Base-by-base conservation (phyloP, 2,888 invertebrate genomes). In the Argyra leucocephala region DNA sequence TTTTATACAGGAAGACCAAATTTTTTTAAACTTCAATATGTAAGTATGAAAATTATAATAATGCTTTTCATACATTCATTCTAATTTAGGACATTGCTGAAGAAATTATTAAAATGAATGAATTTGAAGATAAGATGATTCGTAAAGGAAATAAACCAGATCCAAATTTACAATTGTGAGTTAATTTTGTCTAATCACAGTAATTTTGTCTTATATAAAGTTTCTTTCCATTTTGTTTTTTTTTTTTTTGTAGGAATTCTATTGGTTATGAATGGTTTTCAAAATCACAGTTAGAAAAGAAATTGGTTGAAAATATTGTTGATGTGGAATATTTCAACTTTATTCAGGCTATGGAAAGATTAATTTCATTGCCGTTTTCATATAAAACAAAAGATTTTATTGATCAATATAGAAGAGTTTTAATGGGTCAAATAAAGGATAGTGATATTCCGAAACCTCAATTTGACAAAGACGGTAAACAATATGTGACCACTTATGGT, bases 1-100 rank as follows among this genome's bases (percentile, higher is more conserved):
- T 99, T 96, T 80, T 99, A 96, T 76, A 98, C 98, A 0, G 86
- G 87, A 60, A 88, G 85, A 74, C 90, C 96, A 0, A 90, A 91
- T 76, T 97, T 88, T 76, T 93, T 90, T 76, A 85, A 90, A 74
- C 74, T 89, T 6, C 81, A 97, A 71, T 88, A 91, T 82, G 96
- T 92, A 81, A 83, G 78, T 62, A 24, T 31, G 21, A 64, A 26
- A 36, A 26, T 6, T 6, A 26, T 9, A 6, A 31, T 31, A 10
- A 31, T 59, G 3, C 37, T 24, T 24, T 57, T 18, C 4, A 60
- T 22, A 57, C 10, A 57, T 3, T 62, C 48, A 26, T 60, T 48
- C 36, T 21, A 60, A 67, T 74, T 58, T 72, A 89, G 88, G 83
- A 91, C 75, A 84, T 88, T 74, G 87, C 86, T 22, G 85, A 86